Percentiles rank a stretch among this genome's conserved stretches.
These are phyloP conservation scores for Campopleginae sp. DNA, from an alignment of 2,888 invertebrate genomes.

Conservation along the genomic window DNA sequence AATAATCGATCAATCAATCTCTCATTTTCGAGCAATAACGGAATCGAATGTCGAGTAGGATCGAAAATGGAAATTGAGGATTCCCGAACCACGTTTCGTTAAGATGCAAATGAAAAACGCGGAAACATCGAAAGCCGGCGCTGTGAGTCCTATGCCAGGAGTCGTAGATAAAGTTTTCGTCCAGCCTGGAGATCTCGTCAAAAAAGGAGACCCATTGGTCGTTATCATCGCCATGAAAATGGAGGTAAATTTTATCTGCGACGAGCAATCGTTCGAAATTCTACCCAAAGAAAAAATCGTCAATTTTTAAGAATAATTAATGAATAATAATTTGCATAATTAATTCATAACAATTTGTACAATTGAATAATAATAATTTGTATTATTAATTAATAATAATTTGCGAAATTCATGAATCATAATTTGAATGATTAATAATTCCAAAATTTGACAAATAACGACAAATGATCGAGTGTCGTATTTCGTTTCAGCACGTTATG, in stretches of 20 bases:
- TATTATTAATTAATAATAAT: background rate
- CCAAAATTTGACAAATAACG: background rate
- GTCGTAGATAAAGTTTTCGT: conserved; percentile 96
- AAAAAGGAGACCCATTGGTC: conserved; percentile 94
- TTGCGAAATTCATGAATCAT: background rate
- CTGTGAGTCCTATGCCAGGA: conserved; percentile 97
- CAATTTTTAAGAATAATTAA: background rate
- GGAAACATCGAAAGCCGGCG: conserved; percentile 85
- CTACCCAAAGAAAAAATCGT: background rate
- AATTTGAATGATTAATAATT: background rate
- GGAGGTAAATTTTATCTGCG: conserved; percentile 88
- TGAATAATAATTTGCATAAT: background rate
- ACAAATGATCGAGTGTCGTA: background rate
- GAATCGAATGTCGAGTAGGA: conserved; percentile 84
- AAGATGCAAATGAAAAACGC: conserved; percentile 83
- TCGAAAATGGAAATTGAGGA: conserved; percentile 88
- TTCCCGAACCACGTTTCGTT: conserved; percentile 87
- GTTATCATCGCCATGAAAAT: conserved; percentile 99
- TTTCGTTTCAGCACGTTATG: conserved; percentile 90
- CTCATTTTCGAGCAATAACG: background rate
- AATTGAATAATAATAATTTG: too few relatives aligned
- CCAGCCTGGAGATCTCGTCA: conserved; percentile 91
- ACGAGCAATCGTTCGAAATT: background rate
- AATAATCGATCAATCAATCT: background rate
- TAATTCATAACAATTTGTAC: too few relatives aligned